phyloP scores from a whole-genome alignment of 2,888 invertebrate species.

The Peribatodes rhomboidaria region DNA sequence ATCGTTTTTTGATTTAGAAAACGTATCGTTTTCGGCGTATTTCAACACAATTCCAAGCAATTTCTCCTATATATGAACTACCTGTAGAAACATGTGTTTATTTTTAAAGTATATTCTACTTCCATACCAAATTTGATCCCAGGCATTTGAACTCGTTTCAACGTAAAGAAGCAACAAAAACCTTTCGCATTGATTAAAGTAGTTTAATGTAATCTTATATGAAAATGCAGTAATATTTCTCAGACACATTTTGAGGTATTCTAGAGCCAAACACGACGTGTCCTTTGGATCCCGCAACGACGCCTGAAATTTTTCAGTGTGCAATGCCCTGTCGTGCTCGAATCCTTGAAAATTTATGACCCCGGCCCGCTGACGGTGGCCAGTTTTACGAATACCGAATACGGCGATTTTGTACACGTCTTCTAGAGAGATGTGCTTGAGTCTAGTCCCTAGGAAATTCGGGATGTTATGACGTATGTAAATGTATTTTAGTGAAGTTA shows the following conservation, averaged over 20 bases:
- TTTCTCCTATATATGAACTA: no score
- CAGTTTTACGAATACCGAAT: conserved; percentile 72
- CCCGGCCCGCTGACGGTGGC: conserved; percentile 69
- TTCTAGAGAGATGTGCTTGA: conserved; percentile 57
- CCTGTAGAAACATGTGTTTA: no score
- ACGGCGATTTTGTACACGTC: conserved; percentile 66
- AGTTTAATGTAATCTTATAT: not conserved
- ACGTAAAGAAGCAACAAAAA: no score
- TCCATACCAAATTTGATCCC: no score
- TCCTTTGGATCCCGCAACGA: conserved; percentile 52
- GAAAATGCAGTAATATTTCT: not conserved
- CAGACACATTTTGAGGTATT: not conserved
- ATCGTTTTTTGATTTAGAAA: not conserved
- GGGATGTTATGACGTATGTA: conserved; percentile 19
- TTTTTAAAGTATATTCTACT: no score
- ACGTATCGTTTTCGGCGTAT: not conserved
- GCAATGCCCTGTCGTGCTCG: conserved; percentile 76
- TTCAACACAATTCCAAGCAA: no score
- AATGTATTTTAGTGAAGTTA: conserved; percentile 15
- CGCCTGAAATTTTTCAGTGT: conserved; percentile 78
- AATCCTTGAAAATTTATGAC: conserved; percentile 83
- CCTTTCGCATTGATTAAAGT: no score
- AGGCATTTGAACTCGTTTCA: no score
- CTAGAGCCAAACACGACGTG: conserved; percentile 45
- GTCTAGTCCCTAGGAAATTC: conserved; percentile 30